These are phyloP conservation scores for Prochilodus magdalenae DNA, from an alignment of 2,113 vertebrate genomes.

Conservation along the genomic window DNA sequence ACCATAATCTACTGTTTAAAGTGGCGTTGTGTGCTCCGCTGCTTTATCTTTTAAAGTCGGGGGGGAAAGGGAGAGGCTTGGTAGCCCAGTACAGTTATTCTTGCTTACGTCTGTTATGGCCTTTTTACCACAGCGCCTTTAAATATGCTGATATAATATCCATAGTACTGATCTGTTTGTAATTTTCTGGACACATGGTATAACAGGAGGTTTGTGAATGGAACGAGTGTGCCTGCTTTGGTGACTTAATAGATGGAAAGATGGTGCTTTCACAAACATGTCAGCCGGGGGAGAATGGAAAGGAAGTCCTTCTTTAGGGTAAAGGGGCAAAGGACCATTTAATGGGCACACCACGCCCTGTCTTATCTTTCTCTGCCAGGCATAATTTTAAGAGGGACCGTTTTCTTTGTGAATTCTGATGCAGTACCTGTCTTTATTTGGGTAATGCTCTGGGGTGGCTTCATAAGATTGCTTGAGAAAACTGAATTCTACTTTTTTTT, in stretches of 20 bases:
- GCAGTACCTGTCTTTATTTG: slow-evolving; percentile 11
- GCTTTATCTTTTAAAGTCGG: slow-evolving; percentile 2
- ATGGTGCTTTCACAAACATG: not conserved
- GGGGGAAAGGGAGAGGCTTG: slow-evolving; percentile 63
- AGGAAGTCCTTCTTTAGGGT: slow-evolving; percentile 5
- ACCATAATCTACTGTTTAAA: slow-evolving; percentile 53
- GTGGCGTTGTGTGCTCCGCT: slow-evolving; percentile 41
- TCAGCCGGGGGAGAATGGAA: not conserved
- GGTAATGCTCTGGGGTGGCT: not conserved
- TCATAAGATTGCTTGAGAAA: not conserved
- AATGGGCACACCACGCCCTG: slow-evolving; percentile 15
- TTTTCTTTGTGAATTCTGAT: slow-evolving; percentile 9
- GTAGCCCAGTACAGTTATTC: slow-evolving; percentile 70
- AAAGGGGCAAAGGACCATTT: slow-evolving; percentile 31
- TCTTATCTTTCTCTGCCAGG: slow-evolving; percentile 23
- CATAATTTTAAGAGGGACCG: slow-evolving; percentile 6
- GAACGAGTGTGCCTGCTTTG: not conserved
- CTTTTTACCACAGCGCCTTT: slow-evolving; percentile 78
- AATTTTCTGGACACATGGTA: slow-evolving; percentile 40
- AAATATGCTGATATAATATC: slow-evolving; percentile 68
- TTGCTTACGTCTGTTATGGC: slow-evolving; percentile 68
- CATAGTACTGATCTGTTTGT: slow-evolving; percentile 47
- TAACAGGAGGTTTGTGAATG: slow-evolving; percentile 34
- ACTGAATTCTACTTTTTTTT: not conserved
- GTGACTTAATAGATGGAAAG: not conserved